Conservation (phyloP, 2,113 vertebrate species). For the Cavia porcellus region DNA sequence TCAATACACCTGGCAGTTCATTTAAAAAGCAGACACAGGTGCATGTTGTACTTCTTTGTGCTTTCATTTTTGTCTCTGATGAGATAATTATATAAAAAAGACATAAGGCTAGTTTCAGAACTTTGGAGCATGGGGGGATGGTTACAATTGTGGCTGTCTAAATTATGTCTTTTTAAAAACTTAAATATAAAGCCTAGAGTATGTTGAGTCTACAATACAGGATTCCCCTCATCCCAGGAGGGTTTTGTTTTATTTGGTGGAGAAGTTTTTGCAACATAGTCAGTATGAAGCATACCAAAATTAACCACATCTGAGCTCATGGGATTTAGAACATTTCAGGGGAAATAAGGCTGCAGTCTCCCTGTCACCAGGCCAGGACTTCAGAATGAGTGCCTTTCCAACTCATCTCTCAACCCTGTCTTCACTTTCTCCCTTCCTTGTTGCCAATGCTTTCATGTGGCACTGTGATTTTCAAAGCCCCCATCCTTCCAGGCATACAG, state of each 20-base stretch:
- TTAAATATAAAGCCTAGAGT: background rate
- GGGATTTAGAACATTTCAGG: background rate
- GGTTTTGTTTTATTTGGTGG: background rate
- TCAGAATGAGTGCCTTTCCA: background rate
- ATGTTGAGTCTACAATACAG: background rate
- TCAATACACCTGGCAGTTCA: background rate
- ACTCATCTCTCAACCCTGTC: background rate
- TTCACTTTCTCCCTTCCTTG: background rate
- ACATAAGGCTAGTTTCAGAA: background rate
- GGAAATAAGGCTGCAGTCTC: background rate
- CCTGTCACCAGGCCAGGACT: background rate
- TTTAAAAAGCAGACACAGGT: background rate
- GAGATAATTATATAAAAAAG: background rate
- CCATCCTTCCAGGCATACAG: background rate
- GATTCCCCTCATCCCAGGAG: background rate
- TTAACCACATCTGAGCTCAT: background rate
- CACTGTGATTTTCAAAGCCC: background rate
- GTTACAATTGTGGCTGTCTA: background rate
- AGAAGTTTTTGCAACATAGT: background rate
- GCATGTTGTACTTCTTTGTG: fast-evolving
- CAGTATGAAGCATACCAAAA: fast-evolving
- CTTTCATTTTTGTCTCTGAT: background rate
- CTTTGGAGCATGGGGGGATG: background rate
- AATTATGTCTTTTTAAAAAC: background rate
- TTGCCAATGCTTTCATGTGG: background rate